Conservation (phyloP, 2,113 vertebrate species). For the Sinocyclocheilus grahami region DNA sequence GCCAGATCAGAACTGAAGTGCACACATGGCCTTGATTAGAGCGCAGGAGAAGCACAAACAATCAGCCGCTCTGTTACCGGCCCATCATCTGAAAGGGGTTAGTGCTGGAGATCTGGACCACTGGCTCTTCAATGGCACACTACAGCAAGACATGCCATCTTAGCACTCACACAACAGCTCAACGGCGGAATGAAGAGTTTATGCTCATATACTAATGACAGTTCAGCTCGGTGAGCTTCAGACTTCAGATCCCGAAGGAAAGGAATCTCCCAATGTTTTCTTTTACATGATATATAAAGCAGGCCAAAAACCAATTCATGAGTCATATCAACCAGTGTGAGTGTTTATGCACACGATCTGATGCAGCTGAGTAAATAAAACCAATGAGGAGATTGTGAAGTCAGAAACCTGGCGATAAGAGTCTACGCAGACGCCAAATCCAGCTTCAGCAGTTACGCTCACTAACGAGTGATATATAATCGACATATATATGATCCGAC, state of each 20-base stretch:
- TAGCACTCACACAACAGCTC: background rate
- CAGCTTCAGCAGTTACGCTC: background rate
- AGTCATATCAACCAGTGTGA: background rate
- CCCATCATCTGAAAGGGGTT: constrained; percentile 73
- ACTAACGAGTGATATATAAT: background rate
- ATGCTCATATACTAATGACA: background rate
- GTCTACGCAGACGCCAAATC: background rate
- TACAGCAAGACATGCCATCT: background rate
- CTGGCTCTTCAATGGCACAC: background rate
- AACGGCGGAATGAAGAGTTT: background rate
- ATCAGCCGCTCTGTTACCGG: constrained; percentile 60
- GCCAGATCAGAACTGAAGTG: background rate
- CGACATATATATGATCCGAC: background rate
- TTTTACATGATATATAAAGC: background rate
- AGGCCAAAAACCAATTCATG: background rate
- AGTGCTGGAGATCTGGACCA: constrained; percentile 62
- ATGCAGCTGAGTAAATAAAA: background rate
- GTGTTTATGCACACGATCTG: background rate
- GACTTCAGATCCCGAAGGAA: background rate
- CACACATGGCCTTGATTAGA: constrained; percentile 68
- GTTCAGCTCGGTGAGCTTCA: background rate
- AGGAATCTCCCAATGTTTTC: background rate
- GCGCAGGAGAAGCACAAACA: constrained; percentile 59
- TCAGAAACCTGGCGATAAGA: background rate
- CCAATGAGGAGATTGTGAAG: background rate